Evolutionary conservation across 2,797 vertebrate genomes (phyloP).

Genomic region (Rhadinocentrus ornatus): DNA sequence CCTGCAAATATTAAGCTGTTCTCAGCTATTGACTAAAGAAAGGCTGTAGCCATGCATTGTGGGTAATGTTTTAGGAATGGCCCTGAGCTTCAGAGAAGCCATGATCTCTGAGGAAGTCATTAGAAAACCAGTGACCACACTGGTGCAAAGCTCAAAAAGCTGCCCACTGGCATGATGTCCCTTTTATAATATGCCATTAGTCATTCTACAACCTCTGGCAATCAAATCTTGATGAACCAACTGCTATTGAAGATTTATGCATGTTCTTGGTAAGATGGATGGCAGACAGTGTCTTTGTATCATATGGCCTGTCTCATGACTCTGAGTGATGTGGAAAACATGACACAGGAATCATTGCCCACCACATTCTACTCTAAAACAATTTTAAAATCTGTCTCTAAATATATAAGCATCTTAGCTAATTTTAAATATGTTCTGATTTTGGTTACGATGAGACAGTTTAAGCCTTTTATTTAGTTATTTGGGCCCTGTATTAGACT

Average conservation of each 20-base stretch:
- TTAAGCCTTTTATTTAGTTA: too few species aligned
- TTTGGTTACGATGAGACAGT: too few species aligned
- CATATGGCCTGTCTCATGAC: background rate
- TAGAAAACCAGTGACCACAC: conserved; percentile 76
- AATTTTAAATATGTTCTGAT: too few species aligned
- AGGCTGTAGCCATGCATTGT: conserved; percentile 7
- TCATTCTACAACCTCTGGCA: conserved; percentile 63
- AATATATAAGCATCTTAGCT: background rate
- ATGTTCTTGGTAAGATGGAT: conserved; percentile 25
- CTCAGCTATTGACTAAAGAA: conserved; percentile 47
- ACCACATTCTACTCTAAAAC: background rate
- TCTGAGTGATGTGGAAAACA: background rate
- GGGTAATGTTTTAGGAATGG: background rate
- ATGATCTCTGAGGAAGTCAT: conserved; percentile 74
- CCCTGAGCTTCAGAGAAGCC: conserved; percentile 36
- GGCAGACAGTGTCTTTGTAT: background rate
- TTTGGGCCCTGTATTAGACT: too few species aligned
- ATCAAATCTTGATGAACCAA: conserved; percentile 52
- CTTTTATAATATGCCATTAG: conserved; percentile 77
- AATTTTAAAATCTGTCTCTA: background rate
- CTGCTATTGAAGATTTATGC: conserved; percentile 51
- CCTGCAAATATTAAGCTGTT: background rate
- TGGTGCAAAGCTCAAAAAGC: conserved; percentile 63
- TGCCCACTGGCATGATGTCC: conserved; percentile 77
- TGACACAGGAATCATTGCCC: background rate